These are phyloP conservation scores for Bubo blakistoni DNA, from an alignment of 2,113 vertebrate genomes.

Conservation along the genomic window DNA sequence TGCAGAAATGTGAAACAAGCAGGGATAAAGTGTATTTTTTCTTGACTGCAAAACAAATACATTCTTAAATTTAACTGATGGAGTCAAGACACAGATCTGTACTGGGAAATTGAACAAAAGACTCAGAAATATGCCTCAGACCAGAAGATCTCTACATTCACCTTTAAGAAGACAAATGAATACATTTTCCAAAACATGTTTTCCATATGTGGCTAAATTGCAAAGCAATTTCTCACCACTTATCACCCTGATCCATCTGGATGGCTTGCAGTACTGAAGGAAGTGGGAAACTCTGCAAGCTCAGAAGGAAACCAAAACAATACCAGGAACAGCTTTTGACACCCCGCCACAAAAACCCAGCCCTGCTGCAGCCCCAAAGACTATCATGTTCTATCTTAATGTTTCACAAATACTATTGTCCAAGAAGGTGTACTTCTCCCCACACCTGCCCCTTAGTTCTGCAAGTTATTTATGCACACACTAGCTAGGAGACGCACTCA, in stretches of 20 bases:
- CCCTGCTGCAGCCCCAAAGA: background rate
- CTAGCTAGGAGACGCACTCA: background rate
- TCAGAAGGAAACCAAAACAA: constrained; percentile 24
- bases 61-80: background rate
- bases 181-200: background rate
- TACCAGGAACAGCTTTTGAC: constrained; percentile 10
- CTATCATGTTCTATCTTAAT: background rate
- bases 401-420: background rate
- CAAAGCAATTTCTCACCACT: background rate
- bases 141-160: background rate
- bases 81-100: background rate
- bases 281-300: background rate
- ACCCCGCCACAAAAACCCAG: background rate
- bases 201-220: constrained; percentile 30
- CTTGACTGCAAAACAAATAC: background rate
- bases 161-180: background rate
- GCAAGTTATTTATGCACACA: background rate
- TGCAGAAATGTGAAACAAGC: background rate
- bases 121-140: background rate
- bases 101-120: background rate
- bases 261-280: background rate
- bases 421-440: background rate
- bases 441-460: background rate
- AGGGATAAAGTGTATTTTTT: background rate
- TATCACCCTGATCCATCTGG: background rate